Evolutionary conservation across 2,113 vertebrate species (phyloP), one percentile per base, ranked within the genome.

Genomic region (Cynopterus brachyotis): DNA sequence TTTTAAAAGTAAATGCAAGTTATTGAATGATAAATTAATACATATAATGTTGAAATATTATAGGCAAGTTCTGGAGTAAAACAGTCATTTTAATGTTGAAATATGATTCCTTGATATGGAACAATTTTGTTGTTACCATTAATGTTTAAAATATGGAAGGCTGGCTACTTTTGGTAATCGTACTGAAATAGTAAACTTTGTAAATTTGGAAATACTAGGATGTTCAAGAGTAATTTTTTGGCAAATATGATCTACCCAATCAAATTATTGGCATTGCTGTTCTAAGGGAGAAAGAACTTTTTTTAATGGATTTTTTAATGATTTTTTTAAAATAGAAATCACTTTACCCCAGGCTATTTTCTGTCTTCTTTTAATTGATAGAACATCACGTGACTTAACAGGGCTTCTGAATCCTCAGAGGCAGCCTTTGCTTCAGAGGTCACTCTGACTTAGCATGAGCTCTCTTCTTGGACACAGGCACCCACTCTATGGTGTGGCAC

Each of bases 21-120:
- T 93, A 88, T 37, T 96, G 17, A 40, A 28, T 91, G 89, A 67
- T 95, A 64, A 86, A 60, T 83, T 59, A 80, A 57, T 73, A 78
- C 47, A 57, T 94, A 28, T 0, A 91, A 17, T 50, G 12, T 94
- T 91, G 35, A 96, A 81, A 82, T 90, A 59, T 35, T 66, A 72
- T 32, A 85, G 89, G 84, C 24, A 88, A 80, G 78, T 60, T 69
- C 57, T 78, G 26, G 24, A 75, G 32, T 83, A 60, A 95, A 81
- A 28, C 30, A 50, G 7, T 66, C 35, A 73, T 45, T 66, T 76
- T 88, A 57, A 30, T 2, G 10, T 35, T 78, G 64, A 96, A 62
- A 17, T 86, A 42, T 1, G 9, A 28, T 64, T 87, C 30, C 16
- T 83, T 94, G 53, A 32, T 30, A 22, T 2, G 78, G 57, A 75